Evolutionary conservation across 2,888 invertebrate species (phyloP).

Genomic region (Marasmarcha lunaedactyla): DNA sequence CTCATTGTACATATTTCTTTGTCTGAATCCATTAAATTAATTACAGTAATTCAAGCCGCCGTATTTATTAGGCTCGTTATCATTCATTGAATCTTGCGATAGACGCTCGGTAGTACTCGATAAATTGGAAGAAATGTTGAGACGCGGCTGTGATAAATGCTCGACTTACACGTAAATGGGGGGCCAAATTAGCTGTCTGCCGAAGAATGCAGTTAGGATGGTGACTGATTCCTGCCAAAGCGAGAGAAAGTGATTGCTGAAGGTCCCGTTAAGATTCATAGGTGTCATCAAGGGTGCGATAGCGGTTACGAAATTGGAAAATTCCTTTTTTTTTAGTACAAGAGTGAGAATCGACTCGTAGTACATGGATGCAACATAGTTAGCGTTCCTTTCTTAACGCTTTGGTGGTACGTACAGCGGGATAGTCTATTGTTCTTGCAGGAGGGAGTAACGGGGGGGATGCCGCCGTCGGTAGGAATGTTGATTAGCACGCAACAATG

Average conservation of each 20-base stretch:
- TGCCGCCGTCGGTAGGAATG: conserved; percentile 8
- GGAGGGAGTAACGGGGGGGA: not conserved
- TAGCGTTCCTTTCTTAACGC: conserved; percentile 16
- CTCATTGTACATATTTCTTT: conserved; percentile 67
- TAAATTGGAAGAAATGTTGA: conserved; percentile 52
- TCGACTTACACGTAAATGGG: conserved; percentile 58
- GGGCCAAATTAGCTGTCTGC: conserved; percentile 60
- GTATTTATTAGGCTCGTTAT: conserved; percentile 69
- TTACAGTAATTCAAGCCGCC: conserved; percentile 58
- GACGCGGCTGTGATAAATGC: conserved; percentile 50
- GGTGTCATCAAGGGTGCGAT: conserved; percentile 45
- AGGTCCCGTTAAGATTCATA: conserved; percentile 49
- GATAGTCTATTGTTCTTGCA: not conserved
- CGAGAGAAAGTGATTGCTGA: conserved; percentile 23
- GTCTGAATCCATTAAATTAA: conserved; percentile 70
- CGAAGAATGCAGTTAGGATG: conserved; percentile 57
- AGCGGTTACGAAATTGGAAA: conserved; percentile 50
- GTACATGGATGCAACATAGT: conserved; percentile 18
- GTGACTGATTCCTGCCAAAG: conserved; percentile 49
- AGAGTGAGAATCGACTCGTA: conserved; percentile 23
- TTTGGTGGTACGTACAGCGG: not conserved
- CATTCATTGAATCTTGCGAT: conserved; percentile 67
- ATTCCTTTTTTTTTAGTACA: conserved; percentile 46
- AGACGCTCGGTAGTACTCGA: conserved; percentile 37
- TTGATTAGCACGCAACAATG: conserved; percentile 10